These are phyloP conservation scores for Laticauda colubrina DNA, from an alignment of 2,113 vertebrate species.

Conservation along the genomic window DNA sequence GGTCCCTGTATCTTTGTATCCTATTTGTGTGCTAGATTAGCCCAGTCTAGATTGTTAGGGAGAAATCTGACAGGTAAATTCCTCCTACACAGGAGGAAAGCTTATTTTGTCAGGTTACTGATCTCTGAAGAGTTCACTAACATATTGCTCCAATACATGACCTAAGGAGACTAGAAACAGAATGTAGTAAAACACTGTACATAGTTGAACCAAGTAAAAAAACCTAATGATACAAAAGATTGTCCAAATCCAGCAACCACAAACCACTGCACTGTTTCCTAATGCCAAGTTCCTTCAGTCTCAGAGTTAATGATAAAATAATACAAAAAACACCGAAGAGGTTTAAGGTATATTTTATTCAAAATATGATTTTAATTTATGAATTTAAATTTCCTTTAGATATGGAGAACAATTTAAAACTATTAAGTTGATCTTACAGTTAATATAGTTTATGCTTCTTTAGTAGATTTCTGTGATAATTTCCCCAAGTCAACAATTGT, in stretches of 20 bases:
- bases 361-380: neutral
- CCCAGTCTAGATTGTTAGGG: neutral
- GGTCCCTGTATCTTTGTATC: neutral
- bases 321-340: neutral
- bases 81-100: neutral
- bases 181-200: neutral
- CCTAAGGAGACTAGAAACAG: neutral
- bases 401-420: neutral
- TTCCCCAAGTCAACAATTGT: neutral
- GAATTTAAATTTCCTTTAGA: neutral
- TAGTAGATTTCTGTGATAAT: neutral
- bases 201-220: neutral
- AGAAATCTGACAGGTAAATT: neutral
- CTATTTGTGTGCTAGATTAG: neutral
- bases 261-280: neutral
- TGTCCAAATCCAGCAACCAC: neutral
- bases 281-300: neutral
- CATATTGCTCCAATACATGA: neutral
- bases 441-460: neutral
- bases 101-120: neutral
- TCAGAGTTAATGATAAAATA: neutral
- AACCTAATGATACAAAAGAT: neutral
- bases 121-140: neutral
- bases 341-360: neutral
- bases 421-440: neutral